phyloP scores from a whole-genome alignment of 2,113 vertebrate species.

The Tragelaphus buxtoni region DNA sequence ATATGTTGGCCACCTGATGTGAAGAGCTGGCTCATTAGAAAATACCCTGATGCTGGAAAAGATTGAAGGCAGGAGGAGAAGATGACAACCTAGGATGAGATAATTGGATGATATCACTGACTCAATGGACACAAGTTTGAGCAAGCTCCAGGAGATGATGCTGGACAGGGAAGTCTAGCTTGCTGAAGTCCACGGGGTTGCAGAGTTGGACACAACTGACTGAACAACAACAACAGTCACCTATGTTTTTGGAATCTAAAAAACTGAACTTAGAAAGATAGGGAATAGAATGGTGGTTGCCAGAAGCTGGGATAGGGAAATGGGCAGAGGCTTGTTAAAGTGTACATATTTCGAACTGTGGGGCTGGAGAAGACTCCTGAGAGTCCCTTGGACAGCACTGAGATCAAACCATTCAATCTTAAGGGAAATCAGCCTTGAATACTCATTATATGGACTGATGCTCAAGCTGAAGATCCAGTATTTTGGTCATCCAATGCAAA shows the following conservation, averaged over 20 bases:
- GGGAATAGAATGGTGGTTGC: neutral
- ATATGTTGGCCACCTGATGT: neutral
- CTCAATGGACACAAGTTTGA: neutral
- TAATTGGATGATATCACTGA: neutral
- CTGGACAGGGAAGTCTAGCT: neutral
- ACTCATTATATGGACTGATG: neutral
- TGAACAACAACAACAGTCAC: neutral
- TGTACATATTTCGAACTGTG: neutral
- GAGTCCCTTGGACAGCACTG: neutral
- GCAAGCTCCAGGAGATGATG: neutral
- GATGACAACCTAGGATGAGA: neutral
- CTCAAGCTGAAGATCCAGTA: neutral
- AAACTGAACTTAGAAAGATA: neutral
- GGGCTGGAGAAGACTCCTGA: neutral
- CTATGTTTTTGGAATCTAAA: neutral
- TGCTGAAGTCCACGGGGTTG: neutral
- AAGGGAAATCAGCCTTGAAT: neutral
- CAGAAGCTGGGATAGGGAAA: neutral
- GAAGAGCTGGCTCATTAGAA: neutral
- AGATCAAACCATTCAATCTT: neutral
- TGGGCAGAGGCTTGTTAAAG: neutral
- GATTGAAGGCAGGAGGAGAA: neutral
- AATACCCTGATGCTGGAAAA: neutral
- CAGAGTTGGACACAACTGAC: neutral
- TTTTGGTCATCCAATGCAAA: neutral